Evolutionary conservation across 2,888 invertebrate species (phyloP).

Genomic region (Phanerotoma sp.): DNA sequence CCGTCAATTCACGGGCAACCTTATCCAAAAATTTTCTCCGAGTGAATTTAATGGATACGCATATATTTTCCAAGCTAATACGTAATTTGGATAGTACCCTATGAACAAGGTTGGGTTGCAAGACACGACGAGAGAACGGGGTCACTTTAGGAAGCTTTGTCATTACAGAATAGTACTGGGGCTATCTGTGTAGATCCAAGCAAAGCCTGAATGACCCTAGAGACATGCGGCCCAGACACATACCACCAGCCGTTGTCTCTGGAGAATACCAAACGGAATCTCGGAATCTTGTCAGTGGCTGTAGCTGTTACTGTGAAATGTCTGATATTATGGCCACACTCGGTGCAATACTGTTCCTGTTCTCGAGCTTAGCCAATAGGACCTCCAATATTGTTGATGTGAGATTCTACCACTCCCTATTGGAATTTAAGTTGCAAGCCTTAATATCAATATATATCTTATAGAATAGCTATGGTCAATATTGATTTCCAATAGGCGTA

Average conservation of each 20-base stretch:
- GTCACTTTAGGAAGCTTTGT: conserved; percentile 14
- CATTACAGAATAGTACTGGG: conserved; percentile 8
- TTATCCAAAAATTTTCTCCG: not conserved
- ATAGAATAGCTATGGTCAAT: not conserved
- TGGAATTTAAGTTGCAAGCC: not conserved
- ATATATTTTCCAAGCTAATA: not conserved
- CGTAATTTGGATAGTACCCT: not conserved
- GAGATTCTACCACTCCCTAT: not conserved
- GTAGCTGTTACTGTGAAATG: conserved; percentile 40
- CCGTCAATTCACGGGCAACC: not conserved
- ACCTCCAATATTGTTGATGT: not conserved
- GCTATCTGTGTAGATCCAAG: conserved; percentile 27
- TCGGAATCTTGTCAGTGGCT: conserved; percentile 43
- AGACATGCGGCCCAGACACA: conserved; percentile 37
- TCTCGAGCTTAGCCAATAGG: not conserved
- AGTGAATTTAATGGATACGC: not conserved
- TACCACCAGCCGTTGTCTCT: conserved; percentile 42
- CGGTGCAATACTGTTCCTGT: not conserved
- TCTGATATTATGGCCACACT: conserved; percentile 25
- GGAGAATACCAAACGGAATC: conserved; percentile 50
- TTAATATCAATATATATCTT: too few species aligned
- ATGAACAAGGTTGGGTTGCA: not conserved
- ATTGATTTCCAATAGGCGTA: not conserved
- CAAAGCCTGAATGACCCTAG: conserved; percentile 11
- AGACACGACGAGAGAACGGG: not conserved